These are phyloP conservation scores for Pseudococcus longispinus DNA, from an alignment of 2,888 invertebrate species.

Conservation along the genomic window DNA sequence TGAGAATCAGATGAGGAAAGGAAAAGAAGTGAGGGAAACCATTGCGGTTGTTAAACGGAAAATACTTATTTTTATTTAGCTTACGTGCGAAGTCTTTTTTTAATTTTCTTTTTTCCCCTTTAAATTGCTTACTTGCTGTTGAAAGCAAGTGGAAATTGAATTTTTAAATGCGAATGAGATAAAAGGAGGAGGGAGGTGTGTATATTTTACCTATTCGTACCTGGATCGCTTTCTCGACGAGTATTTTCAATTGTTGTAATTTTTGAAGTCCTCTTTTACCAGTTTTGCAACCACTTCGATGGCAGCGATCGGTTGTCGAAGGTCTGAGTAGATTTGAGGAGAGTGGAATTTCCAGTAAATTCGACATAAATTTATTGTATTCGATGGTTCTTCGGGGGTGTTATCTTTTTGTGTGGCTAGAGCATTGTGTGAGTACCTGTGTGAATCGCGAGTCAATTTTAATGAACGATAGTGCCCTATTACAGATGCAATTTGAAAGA, in stretches of 20 bases:
- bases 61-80: constrained; percentile 11
- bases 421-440: background rate
- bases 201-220: background rate
- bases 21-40: background rate
- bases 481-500: no score
- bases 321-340: background rate
- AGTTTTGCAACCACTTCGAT: background rate
- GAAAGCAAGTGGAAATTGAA: background rate
- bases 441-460: no score
- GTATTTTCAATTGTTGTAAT: constrained; percentile 39
- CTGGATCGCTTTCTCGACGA: constrained; percentile 49
- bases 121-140: background rate
- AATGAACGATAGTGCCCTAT: no score
- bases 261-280: constrained; percentile 21
- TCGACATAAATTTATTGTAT: constrained; percentile 2
- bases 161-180: background rate
- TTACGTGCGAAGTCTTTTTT: background rate
- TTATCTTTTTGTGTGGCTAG: background rate
- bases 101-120: background rate
- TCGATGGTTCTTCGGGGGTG: background rate
- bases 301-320: background rate
- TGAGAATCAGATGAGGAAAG: background rate
- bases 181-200: background rate
- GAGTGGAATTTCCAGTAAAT: constrained; percentile 11
- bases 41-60: constrained; percentile 1